Evolutionary conservation across 2,113 vertebrate species (phyloP), one percentile per base, ranked within the genome.

Genomic region (Aphyosemion australe): DNA sequence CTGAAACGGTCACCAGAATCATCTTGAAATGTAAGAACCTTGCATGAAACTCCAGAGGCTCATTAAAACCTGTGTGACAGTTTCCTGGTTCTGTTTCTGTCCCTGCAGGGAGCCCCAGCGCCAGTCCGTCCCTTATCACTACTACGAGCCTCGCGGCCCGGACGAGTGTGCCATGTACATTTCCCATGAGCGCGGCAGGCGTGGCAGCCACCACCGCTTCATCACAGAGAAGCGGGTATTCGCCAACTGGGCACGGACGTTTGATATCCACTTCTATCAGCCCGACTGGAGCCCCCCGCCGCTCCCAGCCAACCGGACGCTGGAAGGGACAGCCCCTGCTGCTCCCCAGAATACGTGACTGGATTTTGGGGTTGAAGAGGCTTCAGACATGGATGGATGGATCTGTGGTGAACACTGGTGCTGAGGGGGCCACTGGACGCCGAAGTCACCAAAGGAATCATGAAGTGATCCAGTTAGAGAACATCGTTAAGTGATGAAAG

Each of bases 151-250:
- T 0, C 75, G 91, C 5, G 96, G 97, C 0, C 94, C 95, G 0
- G 96, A 98, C 1, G 97, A 99, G 78, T 99, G 97, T 71, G 95
- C 94, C 19, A 99, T 98, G 96, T 99, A 99, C 90, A 91, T 99
- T 21, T 97, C 96, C 13, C 97, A 99, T 0, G 97, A 99, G 91
- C 94, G 96, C 4, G 96, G 95, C 14, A 94, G 94, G 10, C 94
- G 96, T 53, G 97, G 97, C 67, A 98, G 97, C 76, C 96, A 99
- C 45, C 97, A 99, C 68, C 97, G 97, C 56, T 99, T 99, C 79
- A 97, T 99, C 92, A 99, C 97, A 0, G 97, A 99, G 93, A 99
- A 99, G 54, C 91, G 94, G 1, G 97, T 98, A 59, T 99, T 99
- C 47, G 94, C 96, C 83, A 95, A 91, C 76, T 99, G 97, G 97